These are phyloP conservation scores for Macheiramphus alcinus DNA, from an alignment of 2,113 vertebrate species.

Conservation along the genomic window DNA sequence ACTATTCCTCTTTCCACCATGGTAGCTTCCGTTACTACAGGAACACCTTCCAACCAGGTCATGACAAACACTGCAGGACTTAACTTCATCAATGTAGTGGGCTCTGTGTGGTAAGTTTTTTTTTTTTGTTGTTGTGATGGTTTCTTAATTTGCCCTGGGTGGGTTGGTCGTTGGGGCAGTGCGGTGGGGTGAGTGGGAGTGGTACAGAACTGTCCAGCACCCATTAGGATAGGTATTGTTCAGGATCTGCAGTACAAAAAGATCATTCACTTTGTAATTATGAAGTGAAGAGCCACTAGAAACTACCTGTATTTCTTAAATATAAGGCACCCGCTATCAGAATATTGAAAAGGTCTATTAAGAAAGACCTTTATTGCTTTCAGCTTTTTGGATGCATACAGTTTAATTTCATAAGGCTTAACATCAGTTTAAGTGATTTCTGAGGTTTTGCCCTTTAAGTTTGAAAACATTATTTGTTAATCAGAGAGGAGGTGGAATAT, in stretches of 20 bases:
- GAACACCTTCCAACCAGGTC: slow-evolving; percentile 89
- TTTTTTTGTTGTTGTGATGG: background rate
- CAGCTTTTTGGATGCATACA: background rate
- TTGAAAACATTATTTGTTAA: background rate
- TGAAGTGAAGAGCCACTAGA: background rate
- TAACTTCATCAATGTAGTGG: slow-evolving; percentile 96
- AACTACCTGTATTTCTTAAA: background rate
- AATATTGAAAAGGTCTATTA: background rate
- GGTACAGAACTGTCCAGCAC: background rate
- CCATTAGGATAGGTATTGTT: background rate
- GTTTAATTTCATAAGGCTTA: background rate
- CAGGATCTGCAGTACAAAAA: background rate
- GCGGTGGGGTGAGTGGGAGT: background rate
- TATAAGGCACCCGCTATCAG: background rate
- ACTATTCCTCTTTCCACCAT: slow-evolving; percentile 95
- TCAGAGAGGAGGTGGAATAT: background rate
- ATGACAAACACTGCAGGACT: slow-evolving; percentile 90
- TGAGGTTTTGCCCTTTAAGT: background rate
- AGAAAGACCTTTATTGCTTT: background rate
- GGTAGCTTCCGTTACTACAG: slow-evolving; percentile 91
- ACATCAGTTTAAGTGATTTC: background rate
- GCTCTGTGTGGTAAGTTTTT: slow-evolving; percentile 89
- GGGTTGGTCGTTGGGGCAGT: background rate
- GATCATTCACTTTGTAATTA: background rate
- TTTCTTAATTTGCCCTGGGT: background rate